A percentile compares a stretch with the other conserved stretches of the same genome.
These are phyloP conservation scores for Clinocottus analis DNA, from an alignment of 2,113 vertebrate genomes.

Conservation along the genomic window DNA sequence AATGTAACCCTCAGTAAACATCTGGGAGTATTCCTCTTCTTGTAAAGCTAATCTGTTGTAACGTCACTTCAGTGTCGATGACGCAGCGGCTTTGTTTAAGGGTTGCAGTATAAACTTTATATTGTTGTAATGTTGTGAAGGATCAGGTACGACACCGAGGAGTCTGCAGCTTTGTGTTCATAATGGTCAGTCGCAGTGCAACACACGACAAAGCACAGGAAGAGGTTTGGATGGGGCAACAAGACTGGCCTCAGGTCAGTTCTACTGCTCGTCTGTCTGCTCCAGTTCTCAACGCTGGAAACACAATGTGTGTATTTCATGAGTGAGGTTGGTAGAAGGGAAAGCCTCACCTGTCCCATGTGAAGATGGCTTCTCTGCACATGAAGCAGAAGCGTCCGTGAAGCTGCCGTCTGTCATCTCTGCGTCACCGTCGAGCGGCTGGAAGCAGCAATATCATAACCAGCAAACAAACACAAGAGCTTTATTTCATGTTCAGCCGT, in stretches of 20 bases:
- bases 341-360: constrained; percentile 50
- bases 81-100: too few relatives aligned
- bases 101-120: too few relatives aligned
- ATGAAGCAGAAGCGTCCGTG: constrained; percentile 16
- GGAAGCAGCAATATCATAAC: neutral
- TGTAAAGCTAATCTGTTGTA: neutral
- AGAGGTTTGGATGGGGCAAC: too few relatives aligned
- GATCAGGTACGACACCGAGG: too few relatives aligned
- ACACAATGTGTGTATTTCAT: neutral
- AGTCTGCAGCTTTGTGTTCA: too few relatives aligned
- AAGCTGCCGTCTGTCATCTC: constrained; percentile 65
- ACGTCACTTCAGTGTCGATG: neutral
- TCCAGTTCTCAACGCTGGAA: neutral
- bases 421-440: constrained; percentile 43
- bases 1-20: too few relatives aligned
- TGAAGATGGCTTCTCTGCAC: neutral
- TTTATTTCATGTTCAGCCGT: too few relatives aligned
- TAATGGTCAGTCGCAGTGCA: too few relatives aligned
- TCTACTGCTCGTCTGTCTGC: neutral
- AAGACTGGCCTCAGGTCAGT: neutral
- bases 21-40: neutral
- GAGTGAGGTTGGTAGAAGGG: neutral
- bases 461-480: neutral
- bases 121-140: too few relatives aligned
- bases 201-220: too few relatives aligned